Base-by-base conservation (phyloP, 37 sponge, comb jelly and placozoan genomes). In the Ephydatia muelleri region DNA sequence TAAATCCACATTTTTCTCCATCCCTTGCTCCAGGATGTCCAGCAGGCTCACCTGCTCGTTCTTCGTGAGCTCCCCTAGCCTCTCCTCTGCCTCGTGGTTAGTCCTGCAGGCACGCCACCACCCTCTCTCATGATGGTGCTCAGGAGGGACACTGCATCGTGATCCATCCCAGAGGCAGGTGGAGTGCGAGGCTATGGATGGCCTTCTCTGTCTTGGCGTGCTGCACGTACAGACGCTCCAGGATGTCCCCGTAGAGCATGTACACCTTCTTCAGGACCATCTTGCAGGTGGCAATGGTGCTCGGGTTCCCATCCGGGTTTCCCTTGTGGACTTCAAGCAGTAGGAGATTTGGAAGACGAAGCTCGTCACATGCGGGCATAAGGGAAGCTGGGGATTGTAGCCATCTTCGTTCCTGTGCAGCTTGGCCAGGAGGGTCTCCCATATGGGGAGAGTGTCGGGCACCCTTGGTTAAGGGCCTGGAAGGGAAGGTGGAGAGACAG, bases 401-500 rank as follows among this genome's bases (percentile, higher is more conserved):
- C 84, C 84, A 6, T 93, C 90, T 68, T 93, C 93, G 28, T 71
- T 68, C 65, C 79, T 83, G 38, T 93, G 87, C 21, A 93, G 84
- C 48, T 89, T 89, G n/a, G 13, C 64, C 12, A 93, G 84, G 14
- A 93, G 84, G 19, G 82, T 88, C 77, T 93, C 93, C 93, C 93
- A 93, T 9, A 93, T 65, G 5, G 83, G 87, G 25, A 93, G 86
- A 25, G 79, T 69, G 5, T 86, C 70, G 25, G 93, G 93, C 0
- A 93, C 4, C 70, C 70, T 22, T 65, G 27, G 70, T 93, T 93
- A 38, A 93, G 80, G 16, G 77, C 33, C 40, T 80, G 75, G 78
- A 93, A 87, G 93, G 93, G 43, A 93, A 89, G 25, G 83, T 89
- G 72, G 79, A 84, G 47, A 93, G 65, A 43, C 93, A 93, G 37